A percentile compares a stretch with the other conserved stretches of the same genome.
These are phyloP conservation scores for Pristis pectinata DNA, from an alignment of 2,797 vertebrate genomes.

Conservation along the genomic window DNA sequence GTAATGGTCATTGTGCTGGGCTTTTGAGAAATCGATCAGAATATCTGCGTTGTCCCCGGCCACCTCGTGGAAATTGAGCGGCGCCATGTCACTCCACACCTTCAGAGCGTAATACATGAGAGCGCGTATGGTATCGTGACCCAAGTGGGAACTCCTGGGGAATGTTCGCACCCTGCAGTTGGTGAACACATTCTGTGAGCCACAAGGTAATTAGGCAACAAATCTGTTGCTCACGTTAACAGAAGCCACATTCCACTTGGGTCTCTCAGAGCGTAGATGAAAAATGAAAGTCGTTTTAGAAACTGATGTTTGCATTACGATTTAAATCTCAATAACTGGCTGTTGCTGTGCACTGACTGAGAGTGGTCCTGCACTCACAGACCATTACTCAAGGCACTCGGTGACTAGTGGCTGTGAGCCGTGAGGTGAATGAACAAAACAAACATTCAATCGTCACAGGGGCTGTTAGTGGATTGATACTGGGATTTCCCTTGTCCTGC, in stretches of 20 bases:
- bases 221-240: background rate
- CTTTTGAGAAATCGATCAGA: constrained; percentile 90
- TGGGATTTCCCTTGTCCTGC: background rate
- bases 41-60: constrained; percentile 83
- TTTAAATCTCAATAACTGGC: background rate
- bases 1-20: constrained; percentile 78
- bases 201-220: background rate
- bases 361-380: background rate
- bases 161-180: constrained; percentile 76
- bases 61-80: constrained; percentile 89
- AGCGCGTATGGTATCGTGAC: constrained; percentile 82
- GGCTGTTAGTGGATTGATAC: no score
- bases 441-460: no score
- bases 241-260: background rate
- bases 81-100: constrained; percentile 91
- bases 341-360: background rate
- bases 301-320: background rate
- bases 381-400: background rate
- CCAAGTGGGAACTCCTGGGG: constrained; percentile 78
- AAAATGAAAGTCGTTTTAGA: background rate
- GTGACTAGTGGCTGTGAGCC: no score
- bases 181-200: background rate
- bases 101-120: constrained; percentile 95
- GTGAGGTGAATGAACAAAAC: background rate
- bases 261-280: background rate